Evolutionary conservation across 2,888 invertebrate species (phyloP), one percentile per base, ranked within the genome.

Genomic region (Sinotaia quadrata): DNA sequence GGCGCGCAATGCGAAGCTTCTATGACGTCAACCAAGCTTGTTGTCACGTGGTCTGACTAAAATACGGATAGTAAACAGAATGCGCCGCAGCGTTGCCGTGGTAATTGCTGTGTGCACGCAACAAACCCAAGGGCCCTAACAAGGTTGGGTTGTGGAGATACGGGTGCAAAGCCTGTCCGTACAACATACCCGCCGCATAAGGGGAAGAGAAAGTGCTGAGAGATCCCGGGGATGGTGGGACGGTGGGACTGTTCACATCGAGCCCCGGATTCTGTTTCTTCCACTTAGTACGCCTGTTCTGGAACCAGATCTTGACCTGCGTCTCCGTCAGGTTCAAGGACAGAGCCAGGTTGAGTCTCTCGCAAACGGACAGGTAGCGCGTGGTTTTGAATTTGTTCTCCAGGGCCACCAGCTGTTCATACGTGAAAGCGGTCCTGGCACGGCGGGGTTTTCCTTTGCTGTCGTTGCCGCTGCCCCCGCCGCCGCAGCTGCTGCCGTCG

Each of bases 261-360:
- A 97, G 92, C 0, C 98, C 98, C 0, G 98, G 98, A 87, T 99
- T 98, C 89, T 98, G 98, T 87, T 99, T 99, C 92, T 99, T 99
- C 98, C 98, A 99, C 89, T 99, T 99, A 79, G 97, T 97, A 78
- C 97, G 89, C 5, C 98, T 92, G 88, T 99, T 99, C 77, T 88
- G 88, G 75, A 88, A 88, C 89, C 89, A 89, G 44, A 89, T 89
- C 82, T 89, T 89, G 18, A 90, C 89, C 92, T 98, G 98, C 2
- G 98, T 99, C 89, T 99, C 99, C 0, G 98, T 98, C 73, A 99
- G 91, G 84, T 96, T 96, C 71, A 99, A 91, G 68, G 96, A 95
- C 61, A 98, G 90, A 0, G 99, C 98, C 77, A 99, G 90, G 88
- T 98, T 98, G 27, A 99, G 91, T 81, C 99, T 91, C 89, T 99